Evolutionary conservation across 2,113 vertebrate genomes (phyloP).

Genomic region (Phylloscopus whistleri): DNA sequence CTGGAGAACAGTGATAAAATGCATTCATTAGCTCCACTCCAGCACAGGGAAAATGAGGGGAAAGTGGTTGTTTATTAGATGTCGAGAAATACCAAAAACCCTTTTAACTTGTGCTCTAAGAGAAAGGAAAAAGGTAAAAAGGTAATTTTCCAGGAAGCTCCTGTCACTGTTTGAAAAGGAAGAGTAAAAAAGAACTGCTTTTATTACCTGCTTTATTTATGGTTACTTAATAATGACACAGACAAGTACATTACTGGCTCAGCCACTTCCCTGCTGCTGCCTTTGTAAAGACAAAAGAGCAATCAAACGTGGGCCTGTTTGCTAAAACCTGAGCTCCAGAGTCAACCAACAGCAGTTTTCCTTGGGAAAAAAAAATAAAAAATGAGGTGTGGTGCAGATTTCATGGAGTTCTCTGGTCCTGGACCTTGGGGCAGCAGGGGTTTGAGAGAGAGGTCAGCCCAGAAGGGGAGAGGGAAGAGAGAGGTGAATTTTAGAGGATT

Average conservation of each 20-base stretch:
- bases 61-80: conserved; percentile 70
- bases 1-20: conserved; percentile 64
- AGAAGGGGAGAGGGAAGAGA: not conserved
- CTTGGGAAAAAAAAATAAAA: not conserved
- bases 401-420: not conserved
- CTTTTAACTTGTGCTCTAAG: conserved; percentile 64
- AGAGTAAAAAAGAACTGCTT: conserved; percentile 48
- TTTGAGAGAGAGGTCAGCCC: not conserved
- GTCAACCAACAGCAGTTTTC: not conserved
- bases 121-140: conserved; percentile 47
- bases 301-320: not conserved
- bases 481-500: not conserved
- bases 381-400: accelerated
- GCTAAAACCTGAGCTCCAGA: not conserved
- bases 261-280: not conserved
- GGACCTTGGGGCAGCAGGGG: not conserved
- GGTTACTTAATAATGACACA: conserved; percentile 45
- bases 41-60: conserved; percentile 36
- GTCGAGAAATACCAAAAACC: conserved; percentile 63
- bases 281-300: conserved; percentile 32
- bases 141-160: conserved; percentile 69
- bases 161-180: conserved; percentile 64
- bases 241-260: conserved; percentile 51
- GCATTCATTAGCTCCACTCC: conserved; percentile 59
- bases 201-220: conserved; percentile 71